Evolutionary conservation across 2,888 invertebrate species (phyloP), one percentile per base, ranked within the genome.

Genomic region (Tetrapedia diversipes): DNA sequence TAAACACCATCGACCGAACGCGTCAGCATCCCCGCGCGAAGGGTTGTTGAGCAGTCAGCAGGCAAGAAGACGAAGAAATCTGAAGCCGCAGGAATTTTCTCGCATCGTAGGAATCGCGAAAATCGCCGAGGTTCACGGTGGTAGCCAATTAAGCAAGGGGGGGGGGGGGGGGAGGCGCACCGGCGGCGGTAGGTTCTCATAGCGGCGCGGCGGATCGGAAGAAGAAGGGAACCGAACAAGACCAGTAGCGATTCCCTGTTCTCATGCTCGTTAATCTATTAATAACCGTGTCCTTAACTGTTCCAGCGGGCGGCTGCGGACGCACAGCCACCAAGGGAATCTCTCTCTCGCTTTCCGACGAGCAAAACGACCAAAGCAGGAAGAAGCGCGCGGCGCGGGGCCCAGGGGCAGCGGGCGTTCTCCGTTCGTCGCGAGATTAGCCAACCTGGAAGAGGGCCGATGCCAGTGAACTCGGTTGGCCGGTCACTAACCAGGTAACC

Each of bases 401-500:
- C 63, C 51, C 53, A 19, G 49, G 19, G 54, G 53, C 43, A 63
- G 60, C 72, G 70, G 71, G 72, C 85, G 83, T 85, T 83, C 85
- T 83, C 85, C 85, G 85, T 86, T 85, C 79, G 88, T 86, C 82
- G 86, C 85, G 86, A 90, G 91, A 90, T 91, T 91, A 91, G 90
- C 91, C 88, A 90, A 89, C 87, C 89, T 89, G 88, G 89, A 88
- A 89, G 89, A 89, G 88, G 88, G 88, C 86, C 86, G 91, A 91
- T 90, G 91, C 90, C 91, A 92, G 91, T 91, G 91, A 91, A 92
- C 91, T 91, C 91, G 90, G 91, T 91, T 92, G 91, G 91, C 91
- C 91, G 91, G 91, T 92, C 91, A 91, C 91, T 92, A 92, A 91
- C 91, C 91, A 92, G 91, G 91, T 92, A 92, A 92, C 91, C 91